Conservation (phyloP, 2,797 vertebrate genomes). For the Sebastes kiyomatsui region DNA sequence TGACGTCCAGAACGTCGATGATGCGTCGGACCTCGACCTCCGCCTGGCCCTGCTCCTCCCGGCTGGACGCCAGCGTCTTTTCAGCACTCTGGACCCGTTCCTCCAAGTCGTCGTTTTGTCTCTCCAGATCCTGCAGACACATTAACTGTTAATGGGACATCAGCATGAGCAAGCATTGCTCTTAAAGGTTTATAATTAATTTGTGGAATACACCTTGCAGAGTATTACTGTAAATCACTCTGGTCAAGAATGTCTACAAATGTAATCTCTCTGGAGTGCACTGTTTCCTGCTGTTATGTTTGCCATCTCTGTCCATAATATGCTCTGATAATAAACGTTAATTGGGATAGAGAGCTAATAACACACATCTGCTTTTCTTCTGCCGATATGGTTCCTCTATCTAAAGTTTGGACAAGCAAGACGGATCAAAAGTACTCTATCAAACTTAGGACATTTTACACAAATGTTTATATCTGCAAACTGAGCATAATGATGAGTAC, state of each 20-base stretch:
- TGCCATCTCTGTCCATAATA: not conserved
- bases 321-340: not conserved
- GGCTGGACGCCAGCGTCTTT: constrained; percentile 82
- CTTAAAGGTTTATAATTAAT: not conserved
- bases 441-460: not conserved
- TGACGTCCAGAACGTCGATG: constrained; percentile 89
- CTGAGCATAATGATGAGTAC: not conserved
- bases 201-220: not conserved
- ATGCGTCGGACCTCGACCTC: constrained; percentile 85
- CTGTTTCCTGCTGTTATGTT: not conserved
- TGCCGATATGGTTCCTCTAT: not conserved
- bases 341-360: not conserved
- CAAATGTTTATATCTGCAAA: not conserved
- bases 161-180: not conserved
- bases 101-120: constrained; percentile 87
- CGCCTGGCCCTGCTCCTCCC: constrained; percentile 81
- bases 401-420: not conserved
- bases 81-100: constrained; percentile 84
- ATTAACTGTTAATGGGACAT: not conserved
- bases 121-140: constrained; percentile 84
- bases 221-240: not conserved
- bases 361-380: not conserved
- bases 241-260: too few species aligned
- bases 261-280: not conserved
- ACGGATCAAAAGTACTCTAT: not conserved